Base-by-base conservation (phyloP, 2,797 vertebrate genomes). In the Sphenodon punctatus region DNA sequence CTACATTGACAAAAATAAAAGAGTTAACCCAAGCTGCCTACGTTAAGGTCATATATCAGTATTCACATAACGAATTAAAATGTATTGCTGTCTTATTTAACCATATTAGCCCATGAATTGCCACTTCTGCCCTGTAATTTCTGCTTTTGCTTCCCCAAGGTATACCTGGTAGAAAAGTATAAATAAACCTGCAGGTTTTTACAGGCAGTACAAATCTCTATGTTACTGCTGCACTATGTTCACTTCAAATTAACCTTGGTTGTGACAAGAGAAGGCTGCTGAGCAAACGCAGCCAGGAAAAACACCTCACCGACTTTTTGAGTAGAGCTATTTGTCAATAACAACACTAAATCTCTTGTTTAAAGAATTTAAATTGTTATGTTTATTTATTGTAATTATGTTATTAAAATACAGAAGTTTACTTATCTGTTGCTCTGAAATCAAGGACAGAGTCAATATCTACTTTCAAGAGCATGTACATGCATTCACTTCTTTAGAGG, bases 71-170 rank as follows among this genome's bases (percentile, higher is more conserved):
- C 32, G 60, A 30, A 25, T 38, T 63, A 42, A 82, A 46, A 27
- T 5, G 59, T 59, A 19, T 0, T 8, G 25, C 17, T 0, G 0
- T 58, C 32, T n/a, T 78, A 27, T 65, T 70, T 30, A 69, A 17
- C 22, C 71, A 48, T 14, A 22, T 7, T 23, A 55, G n/a, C 25
- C 32, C 2, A 56, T 8, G 43, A 55, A 25, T 13, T 64, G 25
- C 5, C 4, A 39, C 22, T 75, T 48, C 32, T 64, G 25, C 17
- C 7, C 39, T 58, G 11, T 25, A 49, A 3, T 7, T 74, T 36
- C 51, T 76, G 34, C 6, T 10, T 27, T 55, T 66, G 16, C 5
- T 16, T 8, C 7, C 3, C 16, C 19, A 6, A 25, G 5, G 9
- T 65, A 42, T 23, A 56, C 2, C 7, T 71, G 32, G 19, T 25